These are phyloP conservation scores for Egretta garzetta DNA, from an alignment of 2,113 vertebrate species.

Conservation along the genomic window DNA sequence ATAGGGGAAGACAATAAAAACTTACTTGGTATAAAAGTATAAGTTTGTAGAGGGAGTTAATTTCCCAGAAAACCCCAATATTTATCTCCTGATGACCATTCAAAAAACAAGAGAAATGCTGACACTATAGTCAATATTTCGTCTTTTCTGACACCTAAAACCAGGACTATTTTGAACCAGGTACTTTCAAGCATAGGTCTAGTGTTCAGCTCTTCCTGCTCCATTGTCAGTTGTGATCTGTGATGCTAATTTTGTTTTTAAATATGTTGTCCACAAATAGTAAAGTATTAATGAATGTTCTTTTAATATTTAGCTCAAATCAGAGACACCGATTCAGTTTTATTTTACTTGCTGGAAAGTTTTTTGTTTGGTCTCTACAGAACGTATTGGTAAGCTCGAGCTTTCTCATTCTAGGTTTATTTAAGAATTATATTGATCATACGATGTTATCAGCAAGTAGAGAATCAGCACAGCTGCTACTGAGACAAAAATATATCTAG, in stretches of 20 bases:
- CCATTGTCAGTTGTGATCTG: accelerated
- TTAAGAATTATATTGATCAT: not conserved
- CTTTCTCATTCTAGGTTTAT: not conserved
- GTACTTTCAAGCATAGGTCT: not conserved
- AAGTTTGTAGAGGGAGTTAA: not conserved
- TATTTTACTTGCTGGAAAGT: not conserved
- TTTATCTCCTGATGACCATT: not conserved
- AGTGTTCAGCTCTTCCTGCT: not conserved
- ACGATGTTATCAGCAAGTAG: not conserved
- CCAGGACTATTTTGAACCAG: not conserved
- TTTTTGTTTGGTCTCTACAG: not conserved
- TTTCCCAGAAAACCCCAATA: not conserved
- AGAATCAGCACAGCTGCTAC: not conserved
- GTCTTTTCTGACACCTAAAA: not conserved
- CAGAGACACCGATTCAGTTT: not conserved
- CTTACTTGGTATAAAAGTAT: not conserved
- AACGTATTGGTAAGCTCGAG: not conserved
- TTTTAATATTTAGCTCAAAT: not conserved
- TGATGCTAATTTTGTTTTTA: not conserved
- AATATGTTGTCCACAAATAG: not conserved
- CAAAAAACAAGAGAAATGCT: not conserved
- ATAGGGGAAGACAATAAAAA: not conserved
- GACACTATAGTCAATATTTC: not conserved
- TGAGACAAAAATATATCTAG: not conserved
- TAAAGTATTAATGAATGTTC: not conserved